Evolutionary conservation across 2,113 vertebrate species (phyloP).

Genomic region (Phocoena sinus): DNA sequence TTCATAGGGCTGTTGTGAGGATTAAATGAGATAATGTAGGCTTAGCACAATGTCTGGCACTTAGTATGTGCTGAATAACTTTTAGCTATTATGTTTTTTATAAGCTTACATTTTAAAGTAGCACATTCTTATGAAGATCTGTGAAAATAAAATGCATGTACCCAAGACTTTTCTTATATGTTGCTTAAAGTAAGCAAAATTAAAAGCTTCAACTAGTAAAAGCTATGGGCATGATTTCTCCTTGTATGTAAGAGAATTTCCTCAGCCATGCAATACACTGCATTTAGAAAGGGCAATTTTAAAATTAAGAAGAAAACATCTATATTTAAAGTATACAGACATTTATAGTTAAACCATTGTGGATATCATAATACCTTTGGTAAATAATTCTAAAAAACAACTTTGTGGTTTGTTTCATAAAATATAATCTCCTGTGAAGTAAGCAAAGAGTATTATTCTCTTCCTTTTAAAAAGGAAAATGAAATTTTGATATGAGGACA

Average conservation of each 20-base stretch:
- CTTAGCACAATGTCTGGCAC: constrained; percentile 24
- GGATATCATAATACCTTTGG: not conserved
- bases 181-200: constrained; percentile 26
- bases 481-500: constrained; percentile 14
- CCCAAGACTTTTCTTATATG: not conserved
- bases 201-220: constrained; percentile 9
- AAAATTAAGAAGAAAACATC: not conserved
- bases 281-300: not conserved
- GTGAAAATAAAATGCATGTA: not conserved
- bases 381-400: constrained; percentile 23
- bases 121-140: constrained; percentile 10
- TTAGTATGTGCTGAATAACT: not conserved
- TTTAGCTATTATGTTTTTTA: constrained; percentile 18
- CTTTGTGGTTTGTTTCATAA: not conserved
- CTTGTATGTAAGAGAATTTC: not conserved
- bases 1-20: constrained; percentile 20
- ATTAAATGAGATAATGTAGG: constrained; percentile 48
- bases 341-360: not conserved
- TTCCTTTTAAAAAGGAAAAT: constrained; percentile 37
- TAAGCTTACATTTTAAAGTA: constrained; percentile 36
- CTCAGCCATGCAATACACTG: not conserved
- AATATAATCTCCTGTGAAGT: not conserved
- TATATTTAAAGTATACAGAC: not conserved
- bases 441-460: not conserved
- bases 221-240: not conserved